Evolutionary conservation across 1,140 invertebrate genomes (phyloP), one percentile per base, ranked within the genome.

Genomic region (Mycetomoellerius zeteki): DNA sequence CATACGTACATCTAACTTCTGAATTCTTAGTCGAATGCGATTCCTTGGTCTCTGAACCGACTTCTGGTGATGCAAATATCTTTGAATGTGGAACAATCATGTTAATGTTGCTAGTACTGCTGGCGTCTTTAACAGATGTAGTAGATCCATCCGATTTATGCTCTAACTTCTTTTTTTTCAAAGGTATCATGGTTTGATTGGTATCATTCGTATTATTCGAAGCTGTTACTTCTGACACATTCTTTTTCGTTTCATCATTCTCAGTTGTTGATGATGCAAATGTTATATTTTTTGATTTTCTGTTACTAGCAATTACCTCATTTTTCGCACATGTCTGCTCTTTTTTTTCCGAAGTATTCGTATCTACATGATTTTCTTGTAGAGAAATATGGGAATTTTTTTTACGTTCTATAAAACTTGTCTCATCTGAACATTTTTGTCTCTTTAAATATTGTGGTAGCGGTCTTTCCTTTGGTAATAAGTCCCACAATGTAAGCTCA

Each of bases 401-500:
- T n/a, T 78, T 37, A 50, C 3, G 3, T 5, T 82, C 12, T 4
- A 37, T 14, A 14, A 19, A 4, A 50, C 0, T 14, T 1, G n/a
- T 12, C 3, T 78, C 14, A 50, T 37, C 14, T 16, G 24, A 19
- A 72, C 16, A 21, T 84, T 67, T 72, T 62, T 54, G 30, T 52
- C 58, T 88, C 19, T 27, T 6, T 19, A 12, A 16, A 60, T 30
- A 19, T 30, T 58, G 78, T 3, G 56, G 21, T 4, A 7, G 2
- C 0, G 81, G 80, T 27, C 72, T 90, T 0, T 80, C 2, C 14
- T 4, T 6, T 0, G 87, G 65, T n/a, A 92, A 77, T 43, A 93
- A 86, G 27, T 93, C 90, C 88, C 88, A 92, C 2, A 92, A 56
- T 27, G 80, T 77, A 8, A 92, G 77, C 47, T 89, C 81, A 4